Percentiles rank a stretch among this genome's conserved stretches.
Conservation (phyloP, 2,888 invertebrate genomes). For the Stomorhina lunata region DNA sequence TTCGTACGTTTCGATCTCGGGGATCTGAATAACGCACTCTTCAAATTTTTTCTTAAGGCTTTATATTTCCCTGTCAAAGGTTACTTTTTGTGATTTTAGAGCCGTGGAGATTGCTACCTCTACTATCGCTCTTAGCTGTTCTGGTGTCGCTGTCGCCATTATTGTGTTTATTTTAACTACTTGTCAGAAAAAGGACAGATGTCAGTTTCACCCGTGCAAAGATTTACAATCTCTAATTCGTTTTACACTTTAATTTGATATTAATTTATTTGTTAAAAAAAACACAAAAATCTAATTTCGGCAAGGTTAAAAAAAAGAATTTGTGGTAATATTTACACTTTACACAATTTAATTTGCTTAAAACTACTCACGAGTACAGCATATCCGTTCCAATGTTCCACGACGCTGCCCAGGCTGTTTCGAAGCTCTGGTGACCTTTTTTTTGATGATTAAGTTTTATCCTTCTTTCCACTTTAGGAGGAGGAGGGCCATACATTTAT, state of each 20-base stretch:
- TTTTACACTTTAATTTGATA: no score
- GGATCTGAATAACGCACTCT: neutral
- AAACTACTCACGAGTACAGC: no score
- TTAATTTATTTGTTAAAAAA: no score
- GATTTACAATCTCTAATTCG: neutral
- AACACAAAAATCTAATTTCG: no score
- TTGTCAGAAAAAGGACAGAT: no score
- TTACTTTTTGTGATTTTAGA: neutral
- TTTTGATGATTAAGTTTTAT: neutral
- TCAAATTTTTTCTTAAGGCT: neutral
- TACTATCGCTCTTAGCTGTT: neutral
- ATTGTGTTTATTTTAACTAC: neutral
- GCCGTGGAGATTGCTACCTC: neutral
- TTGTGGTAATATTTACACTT: no score
- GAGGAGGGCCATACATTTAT: no score
- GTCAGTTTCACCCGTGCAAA: no score
- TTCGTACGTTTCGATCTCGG: neutral
- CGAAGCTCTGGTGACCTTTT: neutral
- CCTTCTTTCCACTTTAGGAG: no score
- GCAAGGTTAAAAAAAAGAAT: no score
- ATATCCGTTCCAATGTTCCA: no score
- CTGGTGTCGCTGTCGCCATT: neutral
- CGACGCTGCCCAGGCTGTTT: conserved; percentile 4
- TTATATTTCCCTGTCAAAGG: conserved; percentile 3
- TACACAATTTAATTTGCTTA: no score